Percentiles rank a stretch among this genome's conserved stretches.
Evolutionary conservation across 1,140 invertebrate genomes (phyloP).

Genomic region (Microvelia longipes): DNA sequence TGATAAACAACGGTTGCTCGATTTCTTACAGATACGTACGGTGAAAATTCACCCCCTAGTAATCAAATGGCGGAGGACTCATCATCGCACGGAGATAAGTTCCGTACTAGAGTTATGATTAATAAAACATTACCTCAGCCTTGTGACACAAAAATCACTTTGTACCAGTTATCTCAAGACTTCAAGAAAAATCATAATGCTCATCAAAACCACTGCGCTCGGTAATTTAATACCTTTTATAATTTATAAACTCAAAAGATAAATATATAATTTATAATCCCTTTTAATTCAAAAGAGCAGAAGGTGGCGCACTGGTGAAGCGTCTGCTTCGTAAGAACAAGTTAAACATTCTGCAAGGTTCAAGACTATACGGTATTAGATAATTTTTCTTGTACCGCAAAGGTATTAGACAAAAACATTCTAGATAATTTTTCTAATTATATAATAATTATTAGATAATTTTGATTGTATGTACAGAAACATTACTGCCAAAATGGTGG

Average conservation of each 20-base stretch:
- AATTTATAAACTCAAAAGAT: not conserved
- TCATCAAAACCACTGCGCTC: slow-evolving; percentile 9
- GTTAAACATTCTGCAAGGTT: too few species aligned
- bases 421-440: too few species aligned
- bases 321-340: too few species aligned
- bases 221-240: slow-evolving; percentile 7
- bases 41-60: slow-evolving; percentile 2
- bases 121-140: slow-evolving; percentile 60
- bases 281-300: not conserved
- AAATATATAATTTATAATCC: not conserved
- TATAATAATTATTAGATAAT: too few species aligned
- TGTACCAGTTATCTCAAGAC: slow-evolving; percentile 30
- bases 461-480: too few species aligned
- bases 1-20: too few species aligned
- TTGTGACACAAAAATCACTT: slow-evolving; percentile 52
- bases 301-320: too few species aligned
- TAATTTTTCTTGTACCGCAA: too few species aligned
- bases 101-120: slow-evolving; percentile 34
- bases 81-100: slow-evolving; percentile 38
- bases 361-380: too few species aligned
- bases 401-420: too few species aligned
- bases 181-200: slow-evolving; percentile 5
- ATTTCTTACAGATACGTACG: slow-evolving; percentile 5
- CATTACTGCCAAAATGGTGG: too few species aligned
- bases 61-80: slow-evolving; percentile 42